Conservation (phyloP, 2,797 vertebrate genomes). For the Furcifer pardalis region DNA sequence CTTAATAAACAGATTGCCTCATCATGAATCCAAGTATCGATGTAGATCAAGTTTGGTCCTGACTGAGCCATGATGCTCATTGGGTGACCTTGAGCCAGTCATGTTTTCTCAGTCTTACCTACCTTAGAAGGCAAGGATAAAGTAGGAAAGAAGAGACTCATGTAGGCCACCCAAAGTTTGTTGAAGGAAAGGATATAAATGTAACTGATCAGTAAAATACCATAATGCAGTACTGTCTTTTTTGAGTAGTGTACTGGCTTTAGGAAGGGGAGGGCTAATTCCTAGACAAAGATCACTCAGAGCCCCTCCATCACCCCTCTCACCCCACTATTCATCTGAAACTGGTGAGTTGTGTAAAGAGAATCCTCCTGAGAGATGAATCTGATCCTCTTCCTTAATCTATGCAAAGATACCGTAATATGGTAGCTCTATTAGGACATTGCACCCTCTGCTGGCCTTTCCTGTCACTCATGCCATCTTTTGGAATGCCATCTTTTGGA, state of each 20-base stretch:
- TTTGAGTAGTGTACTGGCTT: neutral
- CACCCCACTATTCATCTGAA: neutral
- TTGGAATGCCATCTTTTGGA: neutral
- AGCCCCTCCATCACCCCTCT: too few species aligned
- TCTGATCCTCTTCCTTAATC: neutral
- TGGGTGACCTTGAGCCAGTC: too few species aligned
- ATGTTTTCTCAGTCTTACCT: too few species aligned
- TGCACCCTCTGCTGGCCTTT: neutral
- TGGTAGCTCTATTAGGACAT: too few species aligned
- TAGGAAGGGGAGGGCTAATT: neutral
- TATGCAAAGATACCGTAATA: neutral
- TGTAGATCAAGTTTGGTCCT: too few species aligned
- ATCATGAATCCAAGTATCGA: too few species aligned
- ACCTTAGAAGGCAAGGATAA: too few species aligned
- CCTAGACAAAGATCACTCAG: neutral
- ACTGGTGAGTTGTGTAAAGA: neutral
- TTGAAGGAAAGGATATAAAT: too few species aligned
- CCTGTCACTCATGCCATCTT: neutral
- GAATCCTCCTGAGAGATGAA: neutral
- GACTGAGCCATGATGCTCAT: too few species aligned
- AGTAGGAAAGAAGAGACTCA: too few species aligned
- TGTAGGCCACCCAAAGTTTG: too few species aligned
- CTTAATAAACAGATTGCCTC: neutral
- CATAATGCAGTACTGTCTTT: neutral
- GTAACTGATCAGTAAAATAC: too few species aligned